A percentile compares a stretch with the other conserved stretches of the same genome.
Evolutionary conservation across 2,888 invertebrate genomes (phyloP).

Genomic region (Euzetes globulus): DNA sequence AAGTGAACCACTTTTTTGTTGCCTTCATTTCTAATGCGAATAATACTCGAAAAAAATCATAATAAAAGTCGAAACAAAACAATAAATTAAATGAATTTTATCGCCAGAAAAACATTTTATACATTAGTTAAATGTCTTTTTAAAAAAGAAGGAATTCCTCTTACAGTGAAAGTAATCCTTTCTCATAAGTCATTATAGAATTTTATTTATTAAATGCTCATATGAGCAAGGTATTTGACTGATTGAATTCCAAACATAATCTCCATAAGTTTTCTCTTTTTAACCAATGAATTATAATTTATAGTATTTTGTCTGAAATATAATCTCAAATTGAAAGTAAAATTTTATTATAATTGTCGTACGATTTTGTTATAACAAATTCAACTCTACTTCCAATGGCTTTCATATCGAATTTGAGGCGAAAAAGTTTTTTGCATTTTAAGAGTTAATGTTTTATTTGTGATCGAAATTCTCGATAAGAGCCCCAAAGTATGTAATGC

Average conservation of each 20-base stretch:
- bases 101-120: not conserved
- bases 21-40: no score
- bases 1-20: not conserved
- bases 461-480: not conserved
- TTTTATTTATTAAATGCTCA: not conserved
- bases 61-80: no score
- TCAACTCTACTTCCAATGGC: not conserved
- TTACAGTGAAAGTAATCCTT: not conserved
- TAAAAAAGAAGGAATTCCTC: not conserved
- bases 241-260: not conserved
- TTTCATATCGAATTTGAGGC: not conserved
- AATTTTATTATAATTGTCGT: conserved; percentile 2
- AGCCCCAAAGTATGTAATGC: conserved; percentile 1
- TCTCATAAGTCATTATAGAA: not conserved
- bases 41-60: no score
- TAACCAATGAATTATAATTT: conserved; percentile 4
- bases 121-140: not conserved
- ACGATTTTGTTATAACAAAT: conserved; percentile 2
- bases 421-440: not conserved
- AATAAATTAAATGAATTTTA: not conserved
- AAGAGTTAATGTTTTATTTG: conserved; percentile 20
- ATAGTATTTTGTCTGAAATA: not conserved
- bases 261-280: not conserved
- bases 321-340: not conserved
- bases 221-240: not conserved